These are phyloP conservation scores for Coryphaenoides rupestris DNA, from an alignment of 2,113 vertebrate genomes.

Conservation along the genomic window DNA sequence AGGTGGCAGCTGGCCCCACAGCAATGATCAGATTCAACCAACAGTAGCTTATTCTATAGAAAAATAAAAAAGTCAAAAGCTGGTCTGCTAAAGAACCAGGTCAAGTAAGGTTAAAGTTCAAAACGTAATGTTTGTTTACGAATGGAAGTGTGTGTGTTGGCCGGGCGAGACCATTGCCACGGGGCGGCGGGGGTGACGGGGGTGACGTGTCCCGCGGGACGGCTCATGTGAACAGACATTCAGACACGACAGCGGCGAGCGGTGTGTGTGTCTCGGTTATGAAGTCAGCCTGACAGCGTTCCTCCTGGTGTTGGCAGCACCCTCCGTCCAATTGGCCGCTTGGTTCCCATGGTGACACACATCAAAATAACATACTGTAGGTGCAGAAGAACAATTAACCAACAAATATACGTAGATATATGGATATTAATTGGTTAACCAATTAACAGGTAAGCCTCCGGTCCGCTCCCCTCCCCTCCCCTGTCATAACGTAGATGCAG, in stretches of 20 bases:
- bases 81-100: slow-evolving; percentile 47
- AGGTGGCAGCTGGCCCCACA: slow-evolving; percentile 5
- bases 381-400: slow-evolving; percentile 35
- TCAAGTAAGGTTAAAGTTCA: slow-evolving; percentile 55
- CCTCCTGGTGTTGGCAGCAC: slow-evolving; percentile 5
- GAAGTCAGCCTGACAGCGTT: slow-evolving; percentile 29
- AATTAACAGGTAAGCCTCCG: slow-evolving; percentile 34
- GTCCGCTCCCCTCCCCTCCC: slow-evolving; percentile 33
- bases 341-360: neutral
- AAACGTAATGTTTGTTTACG: slow-evolving; percentile 38
- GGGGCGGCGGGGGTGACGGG: slow-evolving; percentile 1
- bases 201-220: neutral
- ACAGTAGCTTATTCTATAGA: slow-evolving; percentile 62
- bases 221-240: slow-evolving; percentile 46
- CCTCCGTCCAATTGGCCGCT: slow-evolving; percentile 8
- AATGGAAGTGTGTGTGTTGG: neutral
- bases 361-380: slow-evolving; percentile 9
- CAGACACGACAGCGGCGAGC: too few relatives aligned
- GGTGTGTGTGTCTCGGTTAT: slow-evolving; percentile 34
- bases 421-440: too few relatives aligned
- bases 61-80: slow-evolving; percentile 28
- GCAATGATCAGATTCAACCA: slow-evolving; percentile 44
- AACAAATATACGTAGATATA: too few relatives aligned
- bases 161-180: neutral
- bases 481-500: too few relatives aligned